Percentiles rank a stretch among this genome's conserved stretches.
Conservation (phyloP, 2,797 vertebrate genomes). For the Hippoglossus hippoglossus region DNA sequence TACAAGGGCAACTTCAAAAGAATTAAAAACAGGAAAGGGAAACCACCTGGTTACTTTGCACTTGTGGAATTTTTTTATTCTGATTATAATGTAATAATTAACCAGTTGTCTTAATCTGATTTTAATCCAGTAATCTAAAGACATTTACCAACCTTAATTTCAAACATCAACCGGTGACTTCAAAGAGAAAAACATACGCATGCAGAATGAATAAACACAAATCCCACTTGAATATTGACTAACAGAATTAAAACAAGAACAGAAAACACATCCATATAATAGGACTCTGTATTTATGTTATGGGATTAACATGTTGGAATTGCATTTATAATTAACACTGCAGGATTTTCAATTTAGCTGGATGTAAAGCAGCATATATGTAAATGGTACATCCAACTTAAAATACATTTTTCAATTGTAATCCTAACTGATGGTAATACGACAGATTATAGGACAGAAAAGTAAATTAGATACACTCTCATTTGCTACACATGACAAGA, state of each 20-base stretch:
- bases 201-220: background rate
- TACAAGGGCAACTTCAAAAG: no score
- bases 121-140: background rate
- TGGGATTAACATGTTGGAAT: constrained; percentile 14
- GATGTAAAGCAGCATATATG: constrained; percentile 3
- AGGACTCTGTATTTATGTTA: background rate
- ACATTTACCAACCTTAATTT: background rate
- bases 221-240: no score
- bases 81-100: no score
- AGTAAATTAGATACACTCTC: constrained; percentile 4
- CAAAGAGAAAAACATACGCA: background rate
- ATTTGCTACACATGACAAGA: background rate
- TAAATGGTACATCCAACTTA: constrained; percentile 3
- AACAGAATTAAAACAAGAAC: background rate
- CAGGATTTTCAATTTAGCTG: background rate
- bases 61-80: no score
- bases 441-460: background rate
- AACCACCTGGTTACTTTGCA: no score
- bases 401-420: constrained; percentile 2
- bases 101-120: no score
- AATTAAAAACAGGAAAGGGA: no score
- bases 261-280: background rate
- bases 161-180: background rate
- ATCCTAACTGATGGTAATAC: background rate
- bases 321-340: background rate